Evolutionary conservation across 2,797 vertebrate genomes (phyloP).

Genomic region (Typhlichthys subterraneus): DNA sequence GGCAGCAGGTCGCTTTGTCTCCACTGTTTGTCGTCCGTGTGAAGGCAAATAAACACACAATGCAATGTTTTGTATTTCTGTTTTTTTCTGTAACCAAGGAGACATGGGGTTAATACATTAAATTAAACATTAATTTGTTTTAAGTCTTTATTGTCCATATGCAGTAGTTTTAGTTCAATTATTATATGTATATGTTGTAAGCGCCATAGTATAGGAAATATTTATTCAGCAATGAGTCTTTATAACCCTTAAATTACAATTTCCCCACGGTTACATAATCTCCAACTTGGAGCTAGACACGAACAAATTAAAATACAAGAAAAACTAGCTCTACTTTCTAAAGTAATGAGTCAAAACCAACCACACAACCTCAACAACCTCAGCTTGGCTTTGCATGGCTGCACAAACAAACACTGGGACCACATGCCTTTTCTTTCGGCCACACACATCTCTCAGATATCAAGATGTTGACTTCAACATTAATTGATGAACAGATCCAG

Average conservation of each 20-base stretch:
- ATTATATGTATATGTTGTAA: too few relatives aligned
- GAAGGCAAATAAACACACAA: too few relatives aligned
- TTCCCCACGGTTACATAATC: not conserved
- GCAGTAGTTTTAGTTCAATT: not conserved
- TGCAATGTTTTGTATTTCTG: not conserved
- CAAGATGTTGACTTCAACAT: not conserved
- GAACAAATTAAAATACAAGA: not conserved
- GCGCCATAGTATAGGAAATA: too few relatives aligned
- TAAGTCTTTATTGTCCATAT: too few relatives aligned
- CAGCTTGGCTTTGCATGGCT: not conserved
- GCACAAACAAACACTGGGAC: not conserved
- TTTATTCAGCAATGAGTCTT: too few relatives aligned
- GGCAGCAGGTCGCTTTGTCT: too few relatives aligned
- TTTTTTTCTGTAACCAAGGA: not conserved
- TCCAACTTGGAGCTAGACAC: not conserved
- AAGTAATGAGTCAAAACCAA: not conserved
- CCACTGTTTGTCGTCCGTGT: too few relatives aligned
- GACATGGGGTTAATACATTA: not conserved
- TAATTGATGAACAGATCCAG: not conserved
- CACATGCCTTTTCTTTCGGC: not conserved
- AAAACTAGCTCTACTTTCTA: not conserved
- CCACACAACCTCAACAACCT: constrained; percentile 2
- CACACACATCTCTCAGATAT: not conserved
- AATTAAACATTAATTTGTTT: not conserved
- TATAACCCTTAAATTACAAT: not conserved